Percentiles rank a stretch among this genome's conserved stretches.
phyloP scores from a whole-genome alignment of 2,797 vertebrate species.

The Acipenser transmontanus region DNA sequence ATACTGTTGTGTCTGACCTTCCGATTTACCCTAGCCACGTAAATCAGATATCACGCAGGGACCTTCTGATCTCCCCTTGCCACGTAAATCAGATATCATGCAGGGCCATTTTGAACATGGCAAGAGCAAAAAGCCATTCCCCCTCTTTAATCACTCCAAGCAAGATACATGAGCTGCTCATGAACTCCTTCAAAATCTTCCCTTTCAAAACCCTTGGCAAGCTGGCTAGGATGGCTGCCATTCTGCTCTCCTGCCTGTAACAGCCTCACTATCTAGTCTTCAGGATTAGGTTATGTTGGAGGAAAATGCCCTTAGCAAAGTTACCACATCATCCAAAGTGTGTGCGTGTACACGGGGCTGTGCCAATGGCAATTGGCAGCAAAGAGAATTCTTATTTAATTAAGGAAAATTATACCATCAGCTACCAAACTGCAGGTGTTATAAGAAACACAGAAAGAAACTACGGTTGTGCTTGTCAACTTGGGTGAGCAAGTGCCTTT shows the following conservation, averaged over 20 bases:
- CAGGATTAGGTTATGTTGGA: background rate
- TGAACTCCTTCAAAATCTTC: background rate
- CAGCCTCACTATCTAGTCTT: background rate
- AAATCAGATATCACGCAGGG: background rate
- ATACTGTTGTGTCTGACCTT: too few species aligned
- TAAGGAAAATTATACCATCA: background rate
- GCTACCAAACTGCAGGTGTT: background rate
- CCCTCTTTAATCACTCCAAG: background rate
- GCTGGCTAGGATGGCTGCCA: background rate
- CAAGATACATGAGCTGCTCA: background rate
- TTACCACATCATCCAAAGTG: background rate
- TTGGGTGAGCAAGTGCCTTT: too few species aligned
- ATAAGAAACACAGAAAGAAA: background rate
- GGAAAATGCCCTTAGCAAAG: background rate
- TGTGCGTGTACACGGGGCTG: background rate
- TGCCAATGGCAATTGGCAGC: background rate
- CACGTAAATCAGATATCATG: background rate
- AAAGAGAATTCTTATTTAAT: background rate
- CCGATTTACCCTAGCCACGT: background rate
- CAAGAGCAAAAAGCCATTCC: background rate
- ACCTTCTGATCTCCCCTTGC: too few species aligned
- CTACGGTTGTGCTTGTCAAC: too few species aligned
- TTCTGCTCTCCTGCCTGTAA: background rate
- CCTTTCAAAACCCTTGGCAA: background rate
- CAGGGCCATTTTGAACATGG: background rate